Evolutionary conservation across 2,797 vertebrate genomes (phyloP).

Genomic region (Masticophis lateralis): DNA sequence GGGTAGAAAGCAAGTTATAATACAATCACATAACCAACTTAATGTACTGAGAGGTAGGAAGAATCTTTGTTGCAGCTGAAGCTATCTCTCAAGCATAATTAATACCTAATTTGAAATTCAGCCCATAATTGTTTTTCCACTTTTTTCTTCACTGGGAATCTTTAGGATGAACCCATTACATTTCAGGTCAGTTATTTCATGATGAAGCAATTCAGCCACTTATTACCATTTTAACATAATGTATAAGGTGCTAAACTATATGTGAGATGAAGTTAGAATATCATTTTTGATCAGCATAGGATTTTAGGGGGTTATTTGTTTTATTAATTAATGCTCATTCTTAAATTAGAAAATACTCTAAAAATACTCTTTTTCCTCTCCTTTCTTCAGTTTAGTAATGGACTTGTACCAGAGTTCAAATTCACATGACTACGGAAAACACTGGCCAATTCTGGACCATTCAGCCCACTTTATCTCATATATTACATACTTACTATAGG

Average conservation of each 20-base stretch:
- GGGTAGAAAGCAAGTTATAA: not conserved
- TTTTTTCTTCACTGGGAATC: not conserved
- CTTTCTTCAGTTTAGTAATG: not conserved
- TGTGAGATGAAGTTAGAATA: not conserved
- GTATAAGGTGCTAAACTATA: not conserved
- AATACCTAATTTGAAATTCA: not conserved
- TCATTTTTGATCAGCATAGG: not conserved
- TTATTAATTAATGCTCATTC: not conserved
- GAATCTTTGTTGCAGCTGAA: not conserved
- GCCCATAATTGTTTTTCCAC: not conserved
- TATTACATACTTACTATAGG: not conserved
- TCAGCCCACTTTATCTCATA: not conserved
- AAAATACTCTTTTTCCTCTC: not conserved
- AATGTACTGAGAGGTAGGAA: not conserved
- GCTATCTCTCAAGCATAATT: not conserved
- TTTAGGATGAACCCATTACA: not conserved
- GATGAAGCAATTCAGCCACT: not conserved
- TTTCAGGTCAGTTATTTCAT: not conserved
- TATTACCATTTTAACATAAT: not conserved
- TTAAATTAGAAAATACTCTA: not conserved
- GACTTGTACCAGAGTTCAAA: not conserved
- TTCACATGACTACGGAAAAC: not conserved
- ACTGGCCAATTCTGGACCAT: not conserved
- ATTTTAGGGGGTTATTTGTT: not conserved
- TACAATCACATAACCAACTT: not conserved